These are phyloP conservation scores for Acomys russatus DNA, from an alignment of 2,797 vertebrate genomes.

Conservation along the genomic window DNA sequence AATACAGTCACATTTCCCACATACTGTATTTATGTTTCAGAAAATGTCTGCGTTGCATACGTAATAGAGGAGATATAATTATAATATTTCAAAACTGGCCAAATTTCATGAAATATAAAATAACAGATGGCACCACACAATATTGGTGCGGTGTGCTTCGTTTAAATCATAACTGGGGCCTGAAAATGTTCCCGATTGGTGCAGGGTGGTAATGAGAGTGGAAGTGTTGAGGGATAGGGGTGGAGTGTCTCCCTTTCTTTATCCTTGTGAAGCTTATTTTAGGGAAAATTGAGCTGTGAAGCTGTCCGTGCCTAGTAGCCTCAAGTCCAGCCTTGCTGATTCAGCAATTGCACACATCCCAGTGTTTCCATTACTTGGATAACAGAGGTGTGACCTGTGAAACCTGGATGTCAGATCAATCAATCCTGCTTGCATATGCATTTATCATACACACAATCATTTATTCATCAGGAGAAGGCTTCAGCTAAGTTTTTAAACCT, in stretches of 20 bases:
- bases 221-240: conserved; percentile 61
- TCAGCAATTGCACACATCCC: not conserved
- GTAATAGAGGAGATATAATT: conserved; percentile 90
- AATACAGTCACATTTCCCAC: conserved; percentile 82
- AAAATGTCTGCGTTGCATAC: conserved; percentile 87
- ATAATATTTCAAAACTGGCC: conserved; percentile 88
- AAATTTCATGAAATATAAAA: conserved; percentile 89
- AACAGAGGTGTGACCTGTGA: not conserved
- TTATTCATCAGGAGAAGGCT: not conserved
- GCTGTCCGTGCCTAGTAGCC: not conserved
- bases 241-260: conserved; percentile 74
- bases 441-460: too few species aligned
- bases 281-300: not conserved
- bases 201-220: conserved; percentile 75
- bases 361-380: not conserved
- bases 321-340: not conserved
- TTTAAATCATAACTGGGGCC: conserved; percentile 84
- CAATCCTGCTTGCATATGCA: not conserved
- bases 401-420: not conserved
- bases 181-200: conserved; percentile 88
- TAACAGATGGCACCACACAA: conserved; percentile 90
- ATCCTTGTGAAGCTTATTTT: conserved; percentile 77
- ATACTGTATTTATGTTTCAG: conserved; percentile 86
- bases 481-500: not conserved
- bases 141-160: conserved; percentile 84